Evolutionary conservation across 2,888 invertebrate genomes (phyloP).

Genomic region (Amblyteles armatorius): DNA sequence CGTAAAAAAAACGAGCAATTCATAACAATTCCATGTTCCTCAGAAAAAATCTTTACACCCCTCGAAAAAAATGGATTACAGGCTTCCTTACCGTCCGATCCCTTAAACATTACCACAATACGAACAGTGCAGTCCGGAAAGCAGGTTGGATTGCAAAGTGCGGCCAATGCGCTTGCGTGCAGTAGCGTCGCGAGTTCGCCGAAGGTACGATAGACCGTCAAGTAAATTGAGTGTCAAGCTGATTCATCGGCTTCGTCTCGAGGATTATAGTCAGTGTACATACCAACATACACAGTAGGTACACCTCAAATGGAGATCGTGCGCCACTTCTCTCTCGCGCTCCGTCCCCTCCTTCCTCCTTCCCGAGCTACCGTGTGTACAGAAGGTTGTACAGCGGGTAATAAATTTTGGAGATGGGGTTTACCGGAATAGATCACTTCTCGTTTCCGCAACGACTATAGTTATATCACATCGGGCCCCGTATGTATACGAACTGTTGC

Average conservation of each 20-base stretch:
- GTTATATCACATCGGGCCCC: background rate
- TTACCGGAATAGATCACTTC: slow-evolving; percentile 55
- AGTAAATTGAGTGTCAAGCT: slow-evolving; percentile 65
- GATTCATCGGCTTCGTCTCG: slow-evolving; percentile 58
- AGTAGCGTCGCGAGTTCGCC: background rate
- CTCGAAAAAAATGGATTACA: too few species aligned
- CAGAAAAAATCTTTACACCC: too few species aligned
- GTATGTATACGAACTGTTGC: slow-evolving; percentile 13
- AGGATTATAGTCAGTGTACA: slow-evolving; percentile 56
- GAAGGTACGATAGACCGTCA: slow-evolving; percentile 54
- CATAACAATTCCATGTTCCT: too few species aligned
- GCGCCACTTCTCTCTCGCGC: slow-evolving; percentile 24
- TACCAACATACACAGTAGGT: slow-evolving; percentile 26
- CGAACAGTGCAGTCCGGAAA: background rate
- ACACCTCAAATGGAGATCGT: slow-evolving; percentile 45
- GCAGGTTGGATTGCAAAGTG: background rate
- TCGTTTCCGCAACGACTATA: slow-evolving; percentile 38
- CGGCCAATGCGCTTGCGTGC: background rate
- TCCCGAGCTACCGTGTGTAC: slow-evolving; percentile 31
- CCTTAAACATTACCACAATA: background rate
- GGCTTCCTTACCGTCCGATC: background rate
- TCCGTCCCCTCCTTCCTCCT: slow-evolving; percentile 38
- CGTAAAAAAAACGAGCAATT: too few species aligned
- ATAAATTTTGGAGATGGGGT: slow-evolving; percentile 59
- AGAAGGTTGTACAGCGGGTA: slow-evolving; percentile 42